These are phyloP conservation scores for Boloria euphrosyne DNA, from an alignment of 2,888 invertebrate genomes.

Conservation along the genomic window DNA sequence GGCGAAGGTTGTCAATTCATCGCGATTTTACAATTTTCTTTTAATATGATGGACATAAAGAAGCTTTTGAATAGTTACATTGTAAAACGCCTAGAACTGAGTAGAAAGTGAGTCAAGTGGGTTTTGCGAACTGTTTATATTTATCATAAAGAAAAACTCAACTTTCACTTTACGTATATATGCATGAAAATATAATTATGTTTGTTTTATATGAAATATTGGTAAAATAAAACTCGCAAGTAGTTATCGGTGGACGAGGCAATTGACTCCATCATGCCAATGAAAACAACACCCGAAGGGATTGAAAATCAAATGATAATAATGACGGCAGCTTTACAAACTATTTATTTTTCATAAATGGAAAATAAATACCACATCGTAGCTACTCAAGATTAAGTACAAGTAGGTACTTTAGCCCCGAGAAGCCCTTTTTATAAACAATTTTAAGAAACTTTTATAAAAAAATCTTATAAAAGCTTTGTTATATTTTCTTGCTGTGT, in stretches of 20 bases:
- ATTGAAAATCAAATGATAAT: too few relatives aligned
- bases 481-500: too few relatives aligned
- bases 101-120: background rate
- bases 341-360: too few relatives aligned
- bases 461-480: too few relatives aligned
- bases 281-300: too few relatives aligned
- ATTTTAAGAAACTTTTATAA: too few relatives aligned
- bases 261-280: background rate
- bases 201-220: conserved; percentile 16
- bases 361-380: too few relatives aligned
- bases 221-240: conserved; percentile 12
- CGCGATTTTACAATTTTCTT: background rate
- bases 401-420: too few relatives aligned
- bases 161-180: conserved; percentile 1
- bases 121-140: background rate
- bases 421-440: too few relatives aligned
- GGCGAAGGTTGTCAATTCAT: conserved; percentile 6
- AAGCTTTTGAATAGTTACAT: background rate
- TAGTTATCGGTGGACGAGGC: background rate
- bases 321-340: too few relatives aligned
- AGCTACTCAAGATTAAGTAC: too few relatives aligned
- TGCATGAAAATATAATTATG: conserved; percentile 5
- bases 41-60: background rate
- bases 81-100: background rate
- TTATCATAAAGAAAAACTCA: background rate